Base-by-base conservation (phyloP, 2,113 vertebrate species). In the Typhlomys cinereus region DNA sequence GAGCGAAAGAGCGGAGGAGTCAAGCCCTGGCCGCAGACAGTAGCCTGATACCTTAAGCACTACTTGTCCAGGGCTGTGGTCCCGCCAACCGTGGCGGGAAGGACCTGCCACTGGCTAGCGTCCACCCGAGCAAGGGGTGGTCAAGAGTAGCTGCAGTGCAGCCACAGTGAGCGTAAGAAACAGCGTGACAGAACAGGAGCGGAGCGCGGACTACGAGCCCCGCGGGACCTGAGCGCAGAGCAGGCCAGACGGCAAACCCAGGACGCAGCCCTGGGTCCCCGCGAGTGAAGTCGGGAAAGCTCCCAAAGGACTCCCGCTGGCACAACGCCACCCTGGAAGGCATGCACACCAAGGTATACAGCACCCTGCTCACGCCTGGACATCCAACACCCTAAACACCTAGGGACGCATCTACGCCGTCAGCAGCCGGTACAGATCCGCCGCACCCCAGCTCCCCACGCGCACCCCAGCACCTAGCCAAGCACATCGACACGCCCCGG, bases 221-320 rank as follows among this genome's bases (percentile, higher is more conserved):
- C 59, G 44, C 9, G 0, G 18, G 61, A 34, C 23, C 29, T 82
- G 44, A 91, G 25, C 46, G 25, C 48, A 7, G 48, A 90, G 62
- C n/a, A 46, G 50, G 5, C 62, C 11, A 82, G 83, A 15, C 71
- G 88, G 25, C 57, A 90, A 36, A 80, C 41, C 7, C 9, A 1
- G 34, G 14, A 82, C 25, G 27, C 78, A 12, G 25, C 80, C 76
- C 57, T 0, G 0, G 39, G 87, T 12, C 44, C 21, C 0, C 4
- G 21, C 57, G 21, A 69, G 31, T 82, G n/a, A 69, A 41, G 70
- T n/a, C 52, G 11, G 1, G 59, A 25, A 71, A 36, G 13, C 29
- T 14, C 36, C 3, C 27, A 25, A 34, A 50, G 25, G 1, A 25
- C 2, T 29, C 54, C 44, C 11, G n/a, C 88, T 4, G 62, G 69